Evolutionary conservation across 64 coral and sea anemone species (phyloP).

Genomic region (Montipora cactus): DNA sequence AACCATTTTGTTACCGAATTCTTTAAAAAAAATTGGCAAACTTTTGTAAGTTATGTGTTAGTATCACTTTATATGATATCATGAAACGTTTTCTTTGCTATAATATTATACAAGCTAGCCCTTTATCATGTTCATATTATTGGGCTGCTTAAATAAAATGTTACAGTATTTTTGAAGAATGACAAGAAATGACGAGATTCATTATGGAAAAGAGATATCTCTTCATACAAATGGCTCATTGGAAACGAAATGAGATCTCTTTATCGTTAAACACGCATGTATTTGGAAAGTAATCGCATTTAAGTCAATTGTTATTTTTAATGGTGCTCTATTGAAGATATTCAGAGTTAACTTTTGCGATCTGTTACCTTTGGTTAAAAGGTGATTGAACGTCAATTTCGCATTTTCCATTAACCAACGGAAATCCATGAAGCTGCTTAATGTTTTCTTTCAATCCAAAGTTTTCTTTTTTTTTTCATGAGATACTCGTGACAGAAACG

Average conservation of each 20-base stretch:
- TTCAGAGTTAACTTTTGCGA: neutral
- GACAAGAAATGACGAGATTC: neutral
- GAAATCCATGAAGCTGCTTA: constrained; percentile 46
- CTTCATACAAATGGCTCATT: neutral
- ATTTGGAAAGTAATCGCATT: constrained; percentile 32
- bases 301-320: constrained; percentile 46
- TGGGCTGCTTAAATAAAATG: too few relatives aligned
- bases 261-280: neutral
- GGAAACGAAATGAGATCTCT: neutral
- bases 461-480: constrained; percentile 19
- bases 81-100: neutral
- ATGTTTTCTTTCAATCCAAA: constrained; percentile 28
- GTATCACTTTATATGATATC: constrained; percentile 4
- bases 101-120: too few relatives aligned
- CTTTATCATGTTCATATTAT: too few relatives aligned
- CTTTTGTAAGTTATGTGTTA: neutral
- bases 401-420: constrained; percentile 58
- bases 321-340: neutral
- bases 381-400: constrained; percentile 35
- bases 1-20: neutral
- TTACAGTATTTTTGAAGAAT: neutral
- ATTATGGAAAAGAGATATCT: neutral
- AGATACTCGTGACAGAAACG: constrained; percentile 32
- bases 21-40: neutral
- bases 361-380: neutral